Evolutionary conservation across 2,113 vertebrate species (phyloP).

Genomic region (Malurus alboscapulatus): DNA sequence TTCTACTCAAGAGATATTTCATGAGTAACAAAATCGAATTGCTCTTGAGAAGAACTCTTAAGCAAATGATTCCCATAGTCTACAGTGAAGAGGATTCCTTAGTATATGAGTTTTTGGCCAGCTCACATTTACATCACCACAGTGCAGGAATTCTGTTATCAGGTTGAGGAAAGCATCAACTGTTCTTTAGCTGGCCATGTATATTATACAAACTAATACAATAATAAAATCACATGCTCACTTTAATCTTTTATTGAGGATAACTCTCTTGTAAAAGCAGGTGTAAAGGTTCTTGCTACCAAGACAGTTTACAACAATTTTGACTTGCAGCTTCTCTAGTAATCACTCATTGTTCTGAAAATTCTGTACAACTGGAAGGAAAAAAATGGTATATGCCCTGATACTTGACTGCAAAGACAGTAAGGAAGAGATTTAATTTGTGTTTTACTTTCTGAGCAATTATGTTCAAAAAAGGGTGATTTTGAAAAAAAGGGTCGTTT

Average conservation of each 20-base stretch:
- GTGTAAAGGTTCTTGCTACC: not conserved
- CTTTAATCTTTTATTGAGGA: not conserved
- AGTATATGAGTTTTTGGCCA: not conserved
- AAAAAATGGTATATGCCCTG: not conserved
- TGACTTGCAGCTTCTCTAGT: not conserved
- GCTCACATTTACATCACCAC: not conserved
- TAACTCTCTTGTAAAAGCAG: not conserved
- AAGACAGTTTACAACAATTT: not conserved
- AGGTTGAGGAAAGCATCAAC: rapidly evolving
- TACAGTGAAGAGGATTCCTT: not conserved
- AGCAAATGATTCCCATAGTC: not conserved
- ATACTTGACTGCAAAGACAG: not conserved
- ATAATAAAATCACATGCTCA: not conserved
- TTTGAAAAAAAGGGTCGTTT: not conserved
- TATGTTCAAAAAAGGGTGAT: not conserved
- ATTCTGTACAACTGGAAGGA: not conserved
- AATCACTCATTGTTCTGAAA: constrained; percentile 13
- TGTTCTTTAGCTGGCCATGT: not conserved
- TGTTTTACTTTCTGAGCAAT: not conserved
- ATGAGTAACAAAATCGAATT: not conserved
- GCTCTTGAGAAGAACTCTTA: not conserved
- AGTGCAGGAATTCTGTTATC: not conserved
- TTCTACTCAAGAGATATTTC: not conserved
- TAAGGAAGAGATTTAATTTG: not conserved
- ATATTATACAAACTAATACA: not conserved